A percentile compares a stretch with the other conserved stretches of the same genome.
These are phyloP conservation scores for Eufriesea mexicana DNA, from an alignment of 1,140 invertebrate species.

Conservation along the genomic window DNA sequence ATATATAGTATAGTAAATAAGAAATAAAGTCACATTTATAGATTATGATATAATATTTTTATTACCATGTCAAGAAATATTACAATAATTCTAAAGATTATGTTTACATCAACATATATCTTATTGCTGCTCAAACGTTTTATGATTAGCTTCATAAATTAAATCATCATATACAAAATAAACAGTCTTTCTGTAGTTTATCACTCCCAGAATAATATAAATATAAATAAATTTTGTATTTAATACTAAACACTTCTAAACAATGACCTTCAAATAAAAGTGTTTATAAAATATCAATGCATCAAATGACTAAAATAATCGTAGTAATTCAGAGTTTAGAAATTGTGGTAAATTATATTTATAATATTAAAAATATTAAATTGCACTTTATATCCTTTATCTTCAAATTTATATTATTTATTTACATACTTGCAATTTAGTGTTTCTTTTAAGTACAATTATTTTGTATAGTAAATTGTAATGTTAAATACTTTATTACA, in stretches of 20 bases:
- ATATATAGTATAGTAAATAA: not conserved
- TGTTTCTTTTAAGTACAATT: not conserved
- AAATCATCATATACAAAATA: slow-evolving; percentile 17
- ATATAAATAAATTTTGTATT: slow-evolving; percentile 29
- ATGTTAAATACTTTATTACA: slow-evolving; percentile 44
- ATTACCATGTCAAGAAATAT: slow-evolving; percentile 31
- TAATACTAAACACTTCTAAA: not conserved
- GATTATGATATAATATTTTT: slow-evolving; percentile 35
- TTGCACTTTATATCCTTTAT: not conserved
- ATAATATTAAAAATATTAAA: not conserved
- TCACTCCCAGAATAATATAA: not conserved
- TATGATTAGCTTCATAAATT: slow-evolving; percentile 7
- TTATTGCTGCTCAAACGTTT: slow-evolving; percentile 13
- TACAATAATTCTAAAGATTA: slow-evolving; percentile 38
- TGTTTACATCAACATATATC: slow-evolving; percentile 13
- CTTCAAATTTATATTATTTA: not conserved
- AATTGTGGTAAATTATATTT: not conserved
- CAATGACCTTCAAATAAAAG: not conserved
- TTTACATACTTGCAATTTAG: not conserved
- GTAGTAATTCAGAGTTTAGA: not conserved
- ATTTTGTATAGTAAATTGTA: slow-evolving; percentile 41
- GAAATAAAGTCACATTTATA: not conserved
- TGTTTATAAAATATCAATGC: not conserved
- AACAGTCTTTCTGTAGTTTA: slow-evolving; percentile 28
- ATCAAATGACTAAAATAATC: not conserved